phyloP scores from a whole-genome alignment of 2,113 vertebrate genomes.

The Desmodus rotundus region DNA sequence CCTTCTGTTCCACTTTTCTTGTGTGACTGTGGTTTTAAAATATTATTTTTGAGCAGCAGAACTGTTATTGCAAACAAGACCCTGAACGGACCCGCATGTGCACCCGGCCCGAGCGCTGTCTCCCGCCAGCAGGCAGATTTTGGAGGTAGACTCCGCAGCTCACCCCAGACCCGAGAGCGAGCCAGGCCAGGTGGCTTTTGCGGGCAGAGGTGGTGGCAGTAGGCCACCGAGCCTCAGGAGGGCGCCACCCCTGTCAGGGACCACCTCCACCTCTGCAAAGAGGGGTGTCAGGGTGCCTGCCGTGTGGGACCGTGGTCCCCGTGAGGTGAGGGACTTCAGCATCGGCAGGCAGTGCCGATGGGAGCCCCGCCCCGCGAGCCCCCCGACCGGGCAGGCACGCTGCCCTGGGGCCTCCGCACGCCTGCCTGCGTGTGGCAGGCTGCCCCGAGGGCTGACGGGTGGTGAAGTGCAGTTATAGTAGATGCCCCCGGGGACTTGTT shows the following conservation, averaged over 20 bases:
- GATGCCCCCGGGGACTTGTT: neutral
- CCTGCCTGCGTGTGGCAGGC: fast-evolving
- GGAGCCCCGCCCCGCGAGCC: too few relatives aligned
- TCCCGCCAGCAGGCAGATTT: neutral
- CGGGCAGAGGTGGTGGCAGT: neutral
- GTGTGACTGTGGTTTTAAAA: neutral
- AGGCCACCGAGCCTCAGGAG: fast-evolving
- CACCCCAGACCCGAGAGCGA: neutral
- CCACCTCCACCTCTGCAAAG: too few relatives aligned
- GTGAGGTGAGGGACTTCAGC: too few relatives aligned
- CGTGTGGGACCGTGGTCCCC: too few relatives aligned
- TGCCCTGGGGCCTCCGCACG: too few relatives aligned
- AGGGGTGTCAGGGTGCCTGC: too few relatives aligned
- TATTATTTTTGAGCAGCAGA: neutral
- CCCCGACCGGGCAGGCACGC: fast-evolving
- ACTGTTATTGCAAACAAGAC: neutral
- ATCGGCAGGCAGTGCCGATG: too few relatives aligned
- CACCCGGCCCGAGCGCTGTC: neutral
- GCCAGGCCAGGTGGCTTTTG: neutral
- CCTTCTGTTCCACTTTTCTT: neutral
- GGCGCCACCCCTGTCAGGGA: too few relatives aligned
- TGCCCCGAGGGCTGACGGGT: neutral
- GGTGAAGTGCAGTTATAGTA: neutral
- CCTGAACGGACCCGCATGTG: neutral
- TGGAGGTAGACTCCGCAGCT: neutral